Evolutionary conservation across 23 tunicate species (phyloP).

Genomic region (Styela clava): DNA sequence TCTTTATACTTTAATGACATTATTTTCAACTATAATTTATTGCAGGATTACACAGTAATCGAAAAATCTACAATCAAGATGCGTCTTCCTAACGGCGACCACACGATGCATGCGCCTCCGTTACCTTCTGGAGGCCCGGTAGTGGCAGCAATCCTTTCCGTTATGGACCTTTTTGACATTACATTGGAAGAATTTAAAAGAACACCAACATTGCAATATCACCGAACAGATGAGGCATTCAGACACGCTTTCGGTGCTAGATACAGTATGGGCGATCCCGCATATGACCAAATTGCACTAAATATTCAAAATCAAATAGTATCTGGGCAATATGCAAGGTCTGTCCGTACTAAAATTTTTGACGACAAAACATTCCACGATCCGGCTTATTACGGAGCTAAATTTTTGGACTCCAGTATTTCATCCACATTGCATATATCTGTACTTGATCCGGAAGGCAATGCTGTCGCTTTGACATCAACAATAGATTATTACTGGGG

Average conservation of each 20-base stretch:
- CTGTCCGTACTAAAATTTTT: conserved; percentile 22
- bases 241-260: conserved; percentile 66
- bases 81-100: conserved; percentile 18
- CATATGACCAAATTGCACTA: conserved; percentile 9
- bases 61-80: conserved; percentile 43
- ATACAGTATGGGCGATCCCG: conserved; percentile 40
- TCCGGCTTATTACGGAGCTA: conserved; percentile 61
- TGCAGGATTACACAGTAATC: conserved; percentile 36
- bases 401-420: neutral
- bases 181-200: conserved; percentile 8
- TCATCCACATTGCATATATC: conserved; percentile 73
- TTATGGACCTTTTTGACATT: conserved; percentile 60
- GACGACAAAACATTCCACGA: too few relatives aligned
- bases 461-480: conserved; percentile 80
- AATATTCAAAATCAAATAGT: neutral
- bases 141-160: conserved; percentile 45
- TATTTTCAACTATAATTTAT: too few relatives aligned
- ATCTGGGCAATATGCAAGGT: conserved; percentile 7
- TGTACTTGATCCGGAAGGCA: conserved; percentile 57
- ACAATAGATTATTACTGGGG: conserved; percentile 61
- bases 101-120: conserved; percentile 47
- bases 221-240: conserved; percentile 64
- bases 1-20: too few relatives aligned
- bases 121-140: conserved; percentile 85
- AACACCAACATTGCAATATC: conserved; percentile 51